Conservation (phyloP, 2,888 invertebrate genomes). For the Leptinotarsa tumamoca region DNA sequence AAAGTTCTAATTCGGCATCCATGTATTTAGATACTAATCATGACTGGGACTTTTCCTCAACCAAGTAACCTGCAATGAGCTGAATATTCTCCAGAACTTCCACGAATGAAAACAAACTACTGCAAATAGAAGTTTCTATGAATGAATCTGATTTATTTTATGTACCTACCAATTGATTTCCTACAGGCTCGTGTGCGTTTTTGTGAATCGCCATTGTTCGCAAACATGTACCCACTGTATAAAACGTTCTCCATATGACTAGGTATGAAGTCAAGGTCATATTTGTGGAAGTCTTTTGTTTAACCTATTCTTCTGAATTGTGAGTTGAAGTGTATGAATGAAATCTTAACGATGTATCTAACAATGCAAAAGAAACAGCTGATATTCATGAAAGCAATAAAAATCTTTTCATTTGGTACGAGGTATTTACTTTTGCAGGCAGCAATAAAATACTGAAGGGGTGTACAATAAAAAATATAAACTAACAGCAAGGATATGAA, state of each 20-base stretch:
- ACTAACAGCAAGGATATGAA: no score
- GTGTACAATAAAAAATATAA: no score
- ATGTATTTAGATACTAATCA: no score
- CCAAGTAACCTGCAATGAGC: background rate
- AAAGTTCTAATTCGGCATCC: no score
- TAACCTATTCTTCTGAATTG: background rate
- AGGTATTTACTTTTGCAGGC: no score
- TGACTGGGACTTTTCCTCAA: background rate
- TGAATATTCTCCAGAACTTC: background rate
- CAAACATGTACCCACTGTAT: background rate
- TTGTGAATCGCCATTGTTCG: conserved; percentile 3
- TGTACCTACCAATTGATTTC: background rate
- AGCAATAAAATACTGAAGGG: no score
- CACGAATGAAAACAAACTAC: background rate
- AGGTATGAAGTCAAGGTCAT: background rate
- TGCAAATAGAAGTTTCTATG: background rate
- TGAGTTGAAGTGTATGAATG: no score
- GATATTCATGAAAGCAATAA: no score
- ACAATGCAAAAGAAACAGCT: no score
- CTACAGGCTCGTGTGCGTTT: background rate
- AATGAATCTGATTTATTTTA: background rate
- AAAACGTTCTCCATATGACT: background rate
- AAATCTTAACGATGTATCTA: no score
- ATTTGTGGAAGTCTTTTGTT: background rate
- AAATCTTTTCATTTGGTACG: no score